A percentile compares a stretch with the other conserved stretches of the same genome.
These are phyloP conservation scores for Spodoptera picta DNA, from an alignment of 2,888 invertebrate genomes.

Conservation along the genomic window DNA sequence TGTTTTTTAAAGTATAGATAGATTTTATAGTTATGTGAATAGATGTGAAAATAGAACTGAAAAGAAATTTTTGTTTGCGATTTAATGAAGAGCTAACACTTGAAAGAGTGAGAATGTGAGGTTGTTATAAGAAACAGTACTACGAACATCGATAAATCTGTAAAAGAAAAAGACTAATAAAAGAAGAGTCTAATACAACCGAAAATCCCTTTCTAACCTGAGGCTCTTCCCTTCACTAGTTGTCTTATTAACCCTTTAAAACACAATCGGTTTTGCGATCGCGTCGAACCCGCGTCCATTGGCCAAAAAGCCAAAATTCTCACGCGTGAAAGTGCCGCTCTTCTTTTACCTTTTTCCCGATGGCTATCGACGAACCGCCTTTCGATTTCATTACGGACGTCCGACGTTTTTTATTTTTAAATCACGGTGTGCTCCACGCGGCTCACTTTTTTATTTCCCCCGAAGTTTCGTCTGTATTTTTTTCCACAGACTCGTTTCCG, in stretches of 20 bases:
- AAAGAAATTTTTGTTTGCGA: background rate
- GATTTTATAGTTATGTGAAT: background rate
- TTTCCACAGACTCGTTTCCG: slow-evolving; percentile 79
- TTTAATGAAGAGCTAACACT: too few species aligned
- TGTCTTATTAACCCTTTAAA: slow-evolving; percentile 69
- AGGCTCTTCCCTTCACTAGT: slow-evolving; percentile 27
- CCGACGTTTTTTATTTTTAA: slow-evolving; percentile 87
- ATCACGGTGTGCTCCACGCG: slow-evolving; percentile 84
- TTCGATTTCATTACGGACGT: slow-evolving; percentile 89
- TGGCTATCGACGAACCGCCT: slow-evolving; percentile 88
- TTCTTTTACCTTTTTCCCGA: slow-evolving; percentile 87
- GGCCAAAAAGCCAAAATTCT: slow-evolving; percentile 84
- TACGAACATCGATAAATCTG: slow-evolving; percentile 2
- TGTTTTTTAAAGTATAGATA: background rate
- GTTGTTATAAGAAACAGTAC: background rate
- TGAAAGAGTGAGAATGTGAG: background rate
- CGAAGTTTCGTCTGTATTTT: slow-evolving; percentile 80
- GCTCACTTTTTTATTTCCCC: slow-evolving; percentile 80
- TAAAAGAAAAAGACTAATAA: background rate
- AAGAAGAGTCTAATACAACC: slow-evolving; percentile 13
- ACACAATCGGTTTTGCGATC: slow-evolving; percentile 62
- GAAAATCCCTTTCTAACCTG: slow-evolving; percentile 12
- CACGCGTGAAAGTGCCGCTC: slow-evolving; percentile 85
- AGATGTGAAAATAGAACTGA: background rate
- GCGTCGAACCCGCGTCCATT: slow-evolving; percentile 62